phyloP scores from a whole-genome alignment of 2,113 vertebrate species.

The Bothrops jararaca region DNA sequence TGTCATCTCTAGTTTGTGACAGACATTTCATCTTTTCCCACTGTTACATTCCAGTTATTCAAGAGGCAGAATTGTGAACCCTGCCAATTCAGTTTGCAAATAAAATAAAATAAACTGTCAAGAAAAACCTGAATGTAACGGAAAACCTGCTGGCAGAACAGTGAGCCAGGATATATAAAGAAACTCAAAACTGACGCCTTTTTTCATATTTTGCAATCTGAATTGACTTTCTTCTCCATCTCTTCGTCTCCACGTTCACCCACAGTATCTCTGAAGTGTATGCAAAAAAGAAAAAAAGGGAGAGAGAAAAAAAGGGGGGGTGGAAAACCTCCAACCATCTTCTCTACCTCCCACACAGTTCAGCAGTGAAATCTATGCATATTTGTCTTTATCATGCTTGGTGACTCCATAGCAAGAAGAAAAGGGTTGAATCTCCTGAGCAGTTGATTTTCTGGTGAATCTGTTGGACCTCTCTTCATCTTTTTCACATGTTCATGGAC shows the following conservation, averaged over 20 bases:
- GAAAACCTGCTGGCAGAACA: constrained; percentile 23
- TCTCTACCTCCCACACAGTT: constrained; percentile 72
- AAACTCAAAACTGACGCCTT: background rate
- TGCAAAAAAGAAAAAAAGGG: constrained; percentile 34
- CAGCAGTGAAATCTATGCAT: constrained; percentile 62
- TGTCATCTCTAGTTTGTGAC: background rate
- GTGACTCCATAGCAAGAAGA: constrained; percentile 60
- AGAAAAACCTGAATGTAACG: constrained; percentile 10
- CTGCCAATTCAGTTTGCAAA: background rate
- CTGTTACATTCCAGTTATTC: background rate
- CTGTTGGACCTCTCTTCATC: constrained; percentile 8
- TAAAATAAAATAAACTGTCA: background rate
- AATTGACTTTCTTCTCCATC: constrained; percentile 17
- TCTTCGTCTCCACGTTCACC: constrained; percentile 52
- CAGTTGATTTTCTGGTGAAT: constrained; percentile 52
- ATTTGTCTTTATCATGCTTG: constrained; percentile 63
- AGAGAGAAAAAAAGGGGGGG: background rate
- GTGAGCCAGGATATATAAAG: constrained; percentile 18
- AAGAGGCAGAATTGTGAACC: background rate
- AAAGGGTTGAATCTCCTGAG: constrained; percentile 46
- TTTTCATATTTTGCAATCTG: background rate
- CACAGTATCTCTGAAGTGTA: constrained; percentile 63
- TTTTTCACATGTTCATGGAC: constrained; percentile 27
- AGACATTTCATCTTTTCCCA: background rate
- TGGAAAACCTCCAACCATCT: background rate